Evolutionary conservation across 64 coral and sea anemone genomes (phyloP), one percentile per base, ranked within the genome.

Genomic region (Platygyra sinensis): DNA sequence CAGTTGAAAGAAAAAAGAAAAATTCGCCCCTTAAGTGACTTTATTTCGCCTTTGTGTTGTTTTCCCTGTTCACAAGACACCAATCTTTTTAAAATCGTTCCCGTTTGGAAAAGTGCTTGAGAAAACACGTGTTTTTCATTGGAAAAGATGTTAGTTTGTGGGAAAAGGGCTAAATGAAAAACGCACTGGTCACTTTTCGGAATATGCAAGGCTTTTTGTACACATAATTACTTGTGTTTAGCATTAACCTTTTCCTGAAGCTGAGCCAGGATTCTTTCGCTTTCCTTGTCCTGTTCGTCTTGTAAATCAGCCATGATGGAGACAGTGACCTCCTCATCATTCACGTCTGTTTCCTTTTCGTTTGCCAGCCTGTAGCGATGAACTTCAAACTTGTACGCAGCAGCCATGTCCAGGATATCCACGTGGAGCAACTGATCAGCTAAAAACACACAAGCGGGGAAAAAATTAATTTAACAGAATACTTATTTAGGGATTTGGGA

Each of bases 361-460:
- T 25, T 91, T 19, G 77, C 79, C 74, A 91, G 25, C 67, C 90
- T 91, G 25, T 61, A 67, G 3, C 94, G 91, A 17, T 86, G 91
- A 71, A 95, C 90, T 25, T 95, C 94, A 73, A 99, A 89, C 51
- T 94, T 95, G 78, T 93, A 99, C 4, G 93, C 94, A 6, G 87
- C 72, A 0, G 94, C 97, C 97, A 99, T 99, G 78, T 99, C 97
- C 28, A 99, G 72, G 22, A 99, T 91, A 28, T 95, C 94, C 19
- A 92, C 57, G 51, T 99, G 94, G 73, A 93, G 86, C 28, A 93
- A 91, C 52, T 95, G 94, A 80, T 99, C 97, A 72, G 90, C 97
- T 99, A 32, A 0, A 77, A 16, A 14, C 2, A 10, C 6, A 32
- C 17, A 89, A 52, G 5, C 0, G 46, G 29, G n/a, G 25, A 5